These are phyloP conservation scores for Noctua janthina DNA, from an alignment of 2,888 invertebrate species.

Conservation along the genomic window DNA sequence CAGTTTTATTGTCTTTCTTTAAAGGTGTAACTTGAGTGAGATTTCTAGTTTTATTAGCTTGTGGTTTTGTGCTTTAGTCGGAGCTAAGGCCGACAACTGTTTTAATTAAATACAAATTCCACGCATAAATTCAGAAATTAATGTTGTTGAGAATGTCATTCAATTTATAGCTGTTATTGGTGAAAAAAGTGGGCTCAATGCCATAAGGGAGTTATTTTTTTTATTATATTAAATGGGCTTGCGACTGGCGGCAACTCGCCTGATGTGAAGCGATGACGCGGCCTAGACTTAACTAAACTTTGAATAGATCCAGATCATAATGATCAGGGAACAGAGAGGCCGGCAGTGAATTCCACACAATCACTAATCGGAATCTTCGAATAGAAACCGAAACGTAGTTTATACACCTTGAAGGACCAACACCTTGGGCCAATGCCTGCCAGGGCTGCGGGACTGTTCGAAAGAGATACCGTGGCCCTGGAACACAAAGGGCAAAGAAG, in stretches of 20 bases:
- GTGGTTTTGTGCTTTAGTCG: too few relatives aligned
- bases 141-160: neutral
- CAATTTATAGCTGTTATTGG: neutral
- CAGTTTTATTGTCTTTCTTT: slow-evolving; percentile 14
- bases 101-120: neutral
- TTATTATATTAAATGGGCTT: too few relatives aligned
- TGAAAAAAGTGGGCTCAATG: neutral
- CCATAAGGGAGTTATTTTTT: neutral
- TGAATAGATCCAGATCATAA: too few relatives aligned
- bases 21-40: neutral
- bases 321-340: too few relatives aligned
- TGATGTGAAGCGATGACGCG: too few relatives aligned
- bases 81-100: neutral
- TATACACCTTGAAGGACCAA: neutral
- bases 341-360: too few relatives aligned
- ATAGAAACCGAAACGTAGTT: neutral
- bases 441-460: too few relatives aligned
- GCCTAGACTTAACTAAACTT: too few relatives aligned
- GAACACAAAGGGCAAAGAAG: too few relatives aligned
- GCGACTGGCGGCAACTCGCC: too few relatives aligned
- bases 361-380: neutral
- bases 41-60: slow-evolving; percentile 12
- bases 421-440: too few relatives aligned
- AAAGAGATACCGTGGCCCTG: too few relatives aligned
- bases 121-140: neutral